These are phyloP conservation scores for Petromus typicus DNA, from an alignment of 2,113 vertebrate species.

Conservation along the genomic window DNA sequence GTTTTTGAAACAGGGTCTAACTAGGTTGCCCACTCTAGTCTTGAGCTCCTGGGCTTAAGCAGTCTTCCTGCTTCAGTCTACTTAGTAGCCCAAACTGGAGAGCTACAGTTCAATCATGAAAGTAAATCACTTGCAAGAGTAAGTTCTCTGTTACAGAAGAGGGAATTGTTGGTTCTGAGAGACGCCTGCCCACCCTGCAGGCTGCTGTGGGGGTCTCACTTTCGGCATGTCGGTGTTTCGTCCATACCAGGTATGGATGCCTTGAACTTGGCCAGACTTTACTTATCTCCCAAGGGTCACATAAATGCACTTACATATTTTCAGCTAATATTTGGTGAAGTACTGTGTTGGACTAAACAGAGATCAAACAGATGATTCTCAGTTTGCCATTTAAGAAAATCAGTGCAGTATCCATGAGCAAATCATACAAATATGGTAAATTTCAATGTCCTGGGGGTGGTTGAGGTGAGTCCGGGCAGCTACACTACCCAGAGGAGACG, in stretches of 20 bases:
- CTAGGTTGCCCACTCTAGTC: background rate
- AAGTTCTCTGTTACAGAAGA: background rate
- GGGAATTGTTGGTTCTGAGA: background rate
- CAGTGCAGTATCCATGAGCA: background rate
- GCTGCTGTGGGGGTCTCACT: rapidly evolving
- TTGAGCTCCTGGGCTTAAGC: background rate
- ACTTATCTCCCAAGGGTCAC: background rate
- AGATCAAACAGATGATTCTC: background rate
- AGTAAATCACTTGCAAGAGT: background rate
- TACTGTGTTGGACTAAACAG: background rate
- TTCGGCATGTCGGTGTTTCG: background rate
- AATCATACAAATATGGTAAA: background rate
- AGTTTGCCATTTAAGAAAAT: background rate
- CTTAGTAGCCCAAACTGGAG: background rate
- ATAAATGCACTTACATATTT: background rate
- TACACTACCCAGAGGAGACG: background rate
- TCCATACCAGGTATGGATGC: no score
- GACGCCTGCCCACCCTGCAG: background rate
- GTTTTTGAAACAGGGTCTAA: background rate
- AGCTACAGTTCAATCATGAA: background rate
- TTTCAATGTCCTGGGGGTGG: background rate
- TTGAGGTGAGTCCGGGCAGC: background rate
- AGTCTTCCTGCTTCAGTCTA: background rate
- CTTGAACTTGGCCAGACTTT: background rate
- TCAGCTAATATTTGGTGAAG: background rate